These are phyloP conservation scores for Rhagonycha fulva DNA, from an alignment of 2,888 invertebrate genomes.

Conservation along the genomic window DNA sequence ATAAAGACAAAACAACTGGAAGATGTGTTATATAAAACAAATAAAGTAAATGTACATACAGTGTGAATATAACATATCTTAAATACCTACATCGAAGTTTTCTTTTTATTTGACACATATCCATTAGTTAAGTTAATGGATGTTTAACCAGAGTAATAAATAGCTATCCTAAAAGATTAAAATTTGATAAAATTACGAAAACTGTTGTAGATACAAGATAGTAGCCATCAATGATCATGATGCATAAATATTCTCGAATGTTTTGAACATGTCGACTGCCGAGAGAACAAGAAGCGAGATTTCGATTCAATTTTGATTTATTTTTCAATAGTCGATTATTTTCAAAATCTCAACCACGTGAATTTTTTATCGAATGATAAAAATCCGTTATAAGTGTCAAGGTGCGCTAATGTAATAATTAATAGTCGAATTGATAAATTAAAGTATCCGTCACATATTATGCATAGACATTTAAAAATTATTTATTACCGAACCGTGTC, in stretches of 20 bases:
- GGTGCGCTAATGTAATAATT: neutral
- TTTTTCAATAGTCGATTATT: neutral
- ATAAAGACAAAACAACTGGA: constrained; percentile 5
- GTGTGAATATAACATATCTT: constrained; percentile 43
- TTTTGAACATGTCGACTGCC: constrained; percentile 7
- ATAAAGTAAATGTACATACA: constrained; percentile 30
- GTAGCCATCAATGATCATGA: constrained; percentile 49
- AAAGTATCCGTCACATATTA: neutral
- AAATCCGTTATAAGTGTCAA: neutral
- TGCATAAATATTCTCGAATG: constrained; percentile 37
- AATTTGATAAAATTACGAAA: constrained; percentile 51
- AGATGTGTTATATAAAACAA: constrained; percentile 32
- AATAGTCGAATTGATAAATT: neutral
- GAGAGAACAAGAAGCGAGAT: neutral
- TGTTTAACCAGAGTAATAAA: constrained; percentile 39
- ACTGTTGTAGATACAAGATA: constrained; percentile 53
- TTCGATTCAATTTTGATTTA: neutral
- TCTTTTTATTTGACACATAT: constrained; percentile 40
- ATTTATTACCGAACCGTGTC: neutral
- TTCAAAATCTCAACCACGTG: neutral
- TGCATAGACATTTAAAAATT: neutral
- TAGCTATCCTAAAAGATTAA: constrained; percentile 41
- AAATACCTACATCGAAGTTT: constrained; percentile 35
- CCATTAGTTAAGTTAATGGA: constrained; percentile 43
- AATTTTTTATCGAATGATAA: neutral